Percentiles rank a stretch among this genome's conserved stretches.
phyloP scores from a whole-genome alignment of 2,113 vertebrate species.

The Poecile atricapillus region DNA sequence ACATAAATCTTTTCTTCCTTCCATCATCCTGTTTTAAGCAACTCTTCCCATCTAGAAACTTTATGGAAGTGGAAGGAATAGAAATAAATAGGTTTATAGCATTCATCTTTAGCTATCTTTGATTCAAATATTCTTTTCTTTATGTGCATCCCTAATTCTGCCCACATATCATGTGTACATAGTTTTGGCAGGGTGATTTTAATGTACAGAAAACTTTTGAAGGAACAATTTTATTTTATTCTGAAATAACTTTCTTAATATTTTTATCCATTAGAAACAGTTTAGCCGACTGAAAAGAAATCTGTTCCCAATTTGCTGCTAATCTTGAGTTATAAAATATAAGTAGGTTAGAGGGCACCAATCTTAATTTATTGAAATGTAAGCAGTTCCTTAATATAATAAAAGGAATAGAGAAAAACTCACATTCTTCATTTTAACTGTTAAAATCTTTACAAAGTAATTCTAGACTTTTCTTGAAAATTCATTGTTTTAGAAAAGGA shows the following conservation, averaged over 20 bases:
- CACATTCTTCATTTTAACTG: background rate
- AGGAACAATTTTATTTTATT: background rate
- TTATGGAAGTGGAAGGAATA: background rate
- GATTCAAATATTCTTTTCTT: background rate
- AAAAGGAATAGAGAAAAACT: background rate
- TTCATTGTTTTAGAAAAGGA: background rate
- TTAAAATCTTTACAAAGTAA: background rate
- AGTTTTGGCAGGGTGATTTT: background rate
- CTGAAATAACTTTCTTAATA: background rate
- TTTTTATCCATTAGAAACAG: background rate
- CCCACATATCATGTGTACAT: background rate
- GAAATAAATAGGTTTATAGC: background rate
- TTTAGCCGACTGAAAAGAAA: background rate
- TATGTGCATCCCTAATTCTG: background rate
- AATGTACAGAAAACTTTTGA: background rate
- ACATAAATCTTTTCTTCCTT: background rate
- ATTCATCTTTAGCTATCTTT: background rate
- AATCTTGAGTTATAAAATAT: background rate
- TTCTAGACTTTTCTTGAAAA: background rate
- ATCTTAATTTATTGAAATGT: background rate
- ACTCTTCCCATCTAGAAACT: background rate
- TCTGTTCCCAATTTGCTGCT: background rate
- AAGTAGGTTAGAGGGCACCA: background rate
- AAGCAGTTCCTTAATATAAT: background rate
- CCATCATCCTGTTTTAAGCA: background rate